A percentile compares a stretch with the other conserved stretches of the same genome.
phyloP scores from a whole-genome alignment of 2,888 invertebrate species.

The Sinotaia quadrata region DNA sequence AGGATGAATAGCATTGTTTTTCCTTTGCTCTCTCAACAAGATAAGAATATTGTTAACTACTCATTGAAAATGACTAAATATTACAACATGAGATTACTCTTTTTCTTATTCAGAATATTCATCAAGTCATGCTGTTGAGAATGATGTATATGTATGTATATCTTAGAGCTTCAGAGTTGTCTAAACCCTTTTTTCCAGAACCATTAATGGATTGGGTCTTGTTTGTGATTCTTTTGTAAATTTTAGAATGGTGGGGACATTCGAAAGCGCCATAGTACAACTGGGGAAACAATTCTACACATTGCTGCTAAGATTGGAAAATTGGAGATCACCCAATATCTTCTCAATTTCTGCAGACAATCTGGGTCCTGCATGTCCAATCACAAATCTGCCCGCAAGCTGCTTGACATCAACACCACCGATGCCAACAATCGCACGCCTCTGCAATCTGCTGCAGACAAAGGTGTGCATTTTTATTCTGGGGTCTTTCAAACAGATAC shows the following conservation, averaged over 20 bases:
- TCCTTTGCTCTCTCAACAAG: too few species aligned
- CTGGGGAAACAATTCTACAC: conserved; percentile 62
- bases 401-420: conserved; percentile 61
- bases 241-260: conserved; percentile 62
- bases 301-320: conserved; percentile 57
- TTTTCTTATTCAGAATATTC: too few species aligned
- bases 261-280: conserved; percentile 49
- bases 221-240: neutral
- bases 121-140: too few species aligned
- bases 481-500: too few species aligned
- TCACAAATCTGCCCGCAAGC: conserved; percentile 28
- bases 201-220: neutral
- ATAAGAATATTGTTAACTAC: too few species aligned
- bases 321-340: conserved; percentile 50
- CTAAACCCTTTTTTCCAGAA: neutral
- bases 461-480: conserved; percentile 50
- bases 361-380: neutral
- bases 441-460: conserved; percentile 65
- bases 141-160: too few species aligned
- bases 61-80: too few species aligned
- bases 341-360: conserved; percentile 50
- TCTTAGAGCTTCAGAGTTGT: neutral
- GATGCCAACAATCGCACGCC: conserved; percentile 61
- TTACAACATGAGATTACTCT: too few species aligned
- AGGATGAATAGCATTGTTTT: too few species aligned